Evolutionary conservation across 1,140 invertebrate genomes (phyloP), one percentile per base, ranked within the genome.

Genomic region (Goniozus legneri): DNA sequence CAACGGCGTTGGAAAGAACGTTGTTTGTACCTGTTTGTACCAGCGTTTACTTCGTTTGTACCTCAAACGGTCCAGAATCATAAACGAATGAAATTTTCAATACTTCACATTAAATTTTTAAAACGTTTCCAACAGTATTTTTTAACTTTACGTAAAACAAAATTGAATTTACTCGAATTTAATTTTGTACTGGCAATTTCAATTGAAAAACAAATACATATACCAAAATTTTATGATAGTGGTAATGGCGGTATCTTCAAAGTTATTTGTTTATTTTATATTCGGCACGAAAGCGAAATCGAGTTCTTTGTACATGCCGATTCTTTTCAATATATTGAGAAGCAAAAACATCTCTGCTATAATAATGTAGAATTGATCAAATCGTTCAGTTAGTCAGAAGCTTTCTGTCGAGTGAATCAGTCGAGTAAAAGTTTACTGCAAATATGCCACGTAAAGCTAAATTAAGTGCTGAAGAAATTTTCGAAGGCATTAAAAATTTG

Each of bases 401-500:
- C 10, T 27, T 10, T 6, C 4, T 27, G 10, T 27, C 4, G 4
- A 6, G 10, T 27, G 10, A 27, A 27, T 27, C 24, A 27, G n/a
- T n/a, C n/a, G n/a, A n/a, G n/a, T n/a, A 27, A 27, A 4, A 27
- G 24, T 27, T 6, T 27, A 27, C 10, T 27, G 4, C 10, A 27
- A 27, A 27, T 27, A 27, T 27, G 24, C 24, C 24, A 27, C 24
- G 24, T 6, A 27, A 27, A 27, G 24, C 24, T 27, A 27, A 27
- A 27, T 27, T 27, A 10, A 27, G 10, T 27, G 19, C 4, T 4
- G 24, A 27, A 6, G 24, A 27, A 27, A 38, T 47, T 40, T 49
- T 21, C 8, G 39, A 49, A 12, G 13, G n/a, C 2, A n/a, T 49
- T 3, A 42, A 49, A 49, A 14, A 42, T 2, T 31, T 49, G 18